These are phyloP conservation scores for Peucedramus taeniatus DNA, from an alignment of 2,113 vertebrate species.

Conservation along the genomic window DNA sequence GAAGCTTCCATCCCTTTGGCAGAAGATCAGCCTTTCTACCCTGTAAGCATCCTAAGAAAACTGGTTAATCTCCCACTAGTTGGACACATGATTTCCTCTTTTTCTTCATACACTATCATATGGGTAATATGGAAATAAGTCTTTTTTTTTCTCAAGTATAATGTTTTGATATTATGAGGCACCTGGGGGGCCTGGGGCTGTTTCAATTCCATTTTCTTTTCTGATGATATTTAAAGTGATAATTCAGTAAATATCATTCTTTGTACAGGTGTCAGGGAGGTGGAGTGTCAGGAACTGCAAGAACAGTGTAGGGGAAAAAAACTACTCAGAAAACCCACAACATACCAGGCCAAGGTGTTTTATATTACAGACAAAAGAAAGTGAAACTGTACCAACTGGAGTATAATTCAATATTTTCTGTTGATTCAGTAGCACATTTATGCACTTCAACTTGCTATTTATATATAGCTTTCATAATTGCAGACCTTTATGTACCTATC, in stretches of 20 bases:
- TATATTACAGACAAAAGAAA: not conserved
- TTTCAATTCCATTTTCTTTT: not conserved
- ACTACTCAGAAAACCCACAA: not conserved
- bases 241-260: constrained; percentile 10
- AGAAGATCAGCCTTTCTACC: not conserved
- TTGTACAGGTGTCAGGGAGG: not conserved
- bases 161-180: not conserved
- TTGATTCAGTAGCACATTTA: not conserved
- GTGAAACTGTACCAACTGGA: not conserved
- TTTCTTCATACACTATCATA: not conserved
- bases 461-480: not conserved
- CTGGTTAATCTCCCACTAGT: not conserved
- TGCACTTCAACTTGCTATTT: not conserved
- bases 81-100: not conserved
- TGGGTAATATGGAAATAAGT: not conserved
- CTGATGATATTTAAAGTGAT: not conserved
- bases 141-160: not conserved
- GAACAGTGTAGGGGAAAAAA: not conserved
- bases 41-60: not conserved
- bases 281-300: not conserved
- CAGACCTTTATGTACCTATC: not conserved
- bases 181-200: not conserved
- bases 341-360: not conserved
- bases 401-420: not conserved
- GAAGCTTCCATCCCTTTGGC: not conserved